These are phyloP conservation scores for Regulus satrapa DNA, from an alignment of 2,113 vertebrate genomes.

Conservation along the genomic window DNA sequence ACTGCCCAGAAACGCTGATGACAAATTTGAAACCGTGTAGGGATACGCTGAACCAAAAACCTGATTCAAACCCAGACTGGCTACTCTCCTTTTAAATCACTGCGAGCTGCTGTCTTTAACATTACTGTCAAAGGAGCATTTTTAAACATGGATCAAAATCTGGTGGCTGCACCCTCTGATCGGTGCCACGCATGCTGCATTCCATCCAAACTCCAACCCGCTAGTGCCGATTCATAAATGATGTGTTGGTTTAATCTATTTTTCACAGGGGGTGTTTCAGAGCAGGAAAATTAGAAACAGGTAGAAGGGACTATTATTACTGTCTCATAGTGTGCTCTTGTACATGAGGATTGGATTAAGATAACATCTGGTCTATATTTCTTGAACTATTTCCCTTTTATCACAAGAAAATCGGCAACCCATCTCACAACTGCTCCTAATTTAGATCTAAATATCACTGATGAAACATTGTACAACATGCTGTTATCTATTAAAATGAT, in stretches of 20 bases:
- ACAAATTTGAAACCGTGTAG: conserved; percentile 64
- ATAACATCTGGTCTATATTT: conserved; percentile 84
- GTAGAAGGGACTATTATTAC: conserved; percentile 78
- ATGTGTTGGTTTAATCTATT: conserved; percentile 82
- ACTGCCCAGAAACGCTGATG: conserved; percentile 40
- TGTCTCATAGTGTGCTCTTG: conserved; percentile 75
- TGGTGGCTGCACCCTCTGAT: conserved; percentile 42
- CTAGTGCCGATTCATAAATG: conserved; percentile 70
- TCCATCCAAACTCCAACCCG: conserved; percentile 55
- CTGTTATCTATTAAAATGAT: conserved; percentile 86
- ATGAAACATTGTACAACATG: conserved; percentile 86
- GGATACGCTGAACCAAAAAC: conserved; percentile 47
- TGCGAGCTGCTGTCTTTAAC: conserved; percentile 51
- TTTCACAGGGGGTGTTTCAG: conserved; percentile 82
- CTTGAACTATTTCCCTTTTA: conserved; percentile 85
- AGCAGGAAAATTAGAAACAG: conserved; percentile 81
- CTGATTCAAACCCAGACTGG: conserved; percentile 59
- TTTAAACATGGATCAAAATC: conserved; percentile 59
- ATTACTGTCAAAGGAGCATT: conserved; percentile 66
- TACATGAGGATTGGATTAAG: conserved; percentile 85
- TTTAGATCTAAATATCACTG: conserved; percentile 86
- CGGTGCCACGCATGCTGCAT: conserved; percentile 39
- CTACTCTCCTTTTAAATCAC: conserved; percentile 70
- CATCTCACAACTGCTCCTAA: conserved; percentile 86
- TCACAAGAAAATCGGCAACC: conserved; percentile 82